Evolutionary conservation across 2,888 invertebrate genomes (phyloP), one percentile per base, ranked within the genome.

Genomic region (Odontothrips loti): DNA sequence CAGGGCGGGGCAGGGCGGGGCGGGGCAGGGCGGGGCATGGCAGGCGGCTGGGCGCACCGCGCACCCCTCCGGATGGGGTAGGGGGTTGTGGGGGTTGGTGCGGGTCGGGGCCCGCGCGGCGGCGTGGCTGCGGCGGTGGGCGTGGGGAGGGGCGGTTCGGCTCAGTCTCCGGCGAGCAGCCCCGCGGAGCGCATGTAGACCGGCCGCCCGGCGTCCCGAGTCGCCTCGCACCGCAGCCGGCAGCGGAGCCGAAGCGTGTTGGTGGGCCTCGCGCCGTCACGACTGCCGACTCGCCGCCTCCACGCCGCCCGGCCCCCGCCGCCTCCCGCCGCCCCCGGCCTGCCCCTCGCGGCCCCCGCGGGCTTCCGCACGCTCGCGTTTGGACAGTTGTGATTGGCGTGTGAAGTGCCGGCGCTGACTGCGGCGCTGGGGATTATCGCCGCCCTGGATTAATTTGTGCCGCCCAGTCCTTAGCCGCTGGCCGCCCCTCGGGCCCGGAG

Each of bases 141-240:
- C 51, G 51, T 20, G 51, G 51, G 15, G 12, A 51, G 51, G 15
- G 51, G 51, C 15, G 63, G 63, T n/a, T 1, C 63, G 63, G 63
- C 63, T 27, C 68, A 75, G 68, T 75, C 68, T 27, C 68, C 68
- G 68, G 27, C 68, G 23, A 75, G 68, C 68, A 23, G 27, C 68
- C 27, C 9, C 68, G 10, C 68, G 68, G 68, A 75, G 68, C 68
- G 27, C 68, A 68, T 27, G 11, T 23, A n/a, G 23, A 11, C 68
- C 11, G 23, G n/a, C 23, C 68, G 68, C 68, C 23, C 68, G 0
- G n/a, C 68, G 23, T 0, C 68, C n/a, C 63, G 20, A 17, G 17
- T n/a, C 63, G 63, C 63, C n/a, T 63, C 63, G 20, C 11, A 8
- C 68, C 23, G 23, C 23, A 23, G 20, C n/a, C 68, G 27, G 4